Percentiles rank a stretch among this genome's conserved stretches.
phyloP scores from a whole-genome alignment of 92 coral and sea anemone genomes.

The Chrysogorgia sp. region DNA sequence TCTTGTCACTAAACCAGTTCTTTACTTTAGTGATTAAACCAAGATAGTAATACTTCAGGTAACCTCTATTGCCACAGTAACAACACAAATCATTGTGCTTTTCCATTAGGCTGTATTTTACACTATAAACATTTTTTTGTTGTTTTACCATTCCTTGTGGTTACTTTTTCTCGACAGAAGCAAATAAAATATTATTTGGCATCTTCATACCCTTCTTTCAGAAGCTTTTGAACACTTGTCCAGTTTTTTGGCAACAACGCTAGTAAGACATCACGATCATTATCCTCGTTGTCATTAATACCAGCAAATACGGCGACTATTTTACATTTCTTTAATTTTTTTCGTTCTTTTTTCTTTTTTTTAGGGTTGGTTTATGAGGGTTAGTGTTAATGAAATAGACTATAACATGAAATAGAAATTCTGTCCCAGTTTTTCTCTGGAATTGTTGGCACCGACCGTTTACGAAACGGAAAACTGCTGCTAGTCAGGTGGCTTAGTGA shows the following conservation, averaged over 20 bases:
- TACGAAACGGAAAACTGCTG: too few species aligned
- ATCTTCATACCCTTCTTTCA: constrained; percentile 67
- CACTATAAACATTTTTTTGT: constrained; percentile 49
- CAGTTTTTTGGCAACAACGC: constrained; percentile 76
- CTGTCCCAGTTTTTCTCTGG: too few species aligned
- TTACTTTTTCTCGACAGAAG: constrained; percentile 53
- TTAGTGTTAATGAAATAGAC: too few species aligned
- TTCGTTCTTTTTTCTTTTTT: too few species aligned
- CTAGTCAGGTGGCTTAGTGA: too few species aligned
- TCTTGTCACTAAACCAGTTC: constrained; percentile 64
- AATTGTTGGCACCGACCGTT: too few species aligned
- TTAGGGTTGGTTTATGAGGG: too few species aligned
- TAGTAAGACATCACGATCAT: constrained; percentile 61
- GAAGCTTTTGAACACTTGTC: constrained; percentile 66
- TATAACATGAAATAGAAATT: too few species aligned
- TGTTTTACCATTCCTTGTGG: constrained; percentile 45
- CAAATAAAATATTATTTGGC: constrained; percentile 66
- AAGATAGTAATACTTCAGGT: constrained; percentile 66
- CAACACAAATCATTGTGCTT: constrained; percentile 47
- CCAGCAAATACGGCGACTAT: constrained; percentile 41
- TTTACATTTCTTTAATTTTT: too few species aligned
- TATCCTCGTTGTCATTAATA: neutral
- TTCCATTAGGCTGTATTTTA: constrained; percentile 59
- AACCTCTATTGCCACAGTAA: constrained; percentile 65
- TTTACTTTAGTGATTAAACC: constrained; percentile 64